These are phyloP conservation scores for Cyprinodon diabolis DNA, from an alignment of 2,797 vertebrate genomes.

Conservation along the genomic window DNA sequence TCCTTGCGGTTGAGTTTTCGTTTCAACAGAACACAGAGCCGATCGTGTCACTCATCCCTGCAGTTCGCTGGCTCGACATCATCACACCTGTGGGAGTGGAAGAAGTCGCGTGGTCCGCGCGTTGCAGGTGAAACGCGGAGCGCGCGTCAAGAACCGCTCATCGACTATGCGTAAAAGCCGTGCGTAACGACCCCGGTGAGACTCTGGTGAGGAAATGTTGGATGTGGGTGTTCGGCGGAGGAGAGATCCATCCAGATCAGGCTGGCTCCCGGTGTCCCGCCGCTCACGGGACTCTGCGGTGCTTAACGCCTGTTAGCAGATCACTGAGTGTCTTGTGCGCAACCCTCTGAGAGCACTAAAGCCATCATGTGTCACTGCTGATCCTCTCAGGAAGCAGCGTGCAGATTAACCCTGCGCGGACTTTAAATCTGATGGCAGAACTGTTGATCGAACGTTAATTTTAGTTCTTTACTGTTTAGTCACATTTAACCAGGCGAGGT, in stretches of 20 bases:
- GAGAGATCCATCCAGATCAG: slow-evolving; percentile 27
- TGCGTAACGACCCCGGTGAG: slow-evolving; percentile 55
- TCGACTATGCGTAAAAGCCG: slow-evolving; percentile 72
- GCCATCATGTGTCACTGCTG: slow-evolving; percentile 74
- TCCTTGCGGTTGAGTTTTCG: slow-evolving; percentile 31
- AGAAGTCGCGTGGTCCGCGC: slow-evolving; percentile 26
- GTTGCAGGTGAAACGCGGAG: slow-evolving; percentile 14
- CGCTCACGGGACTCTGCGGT: slow-evolving; percentile 38
- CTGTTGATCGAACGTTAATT: slow-evolving; percentile 25
- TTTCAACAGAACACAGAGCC: slow-evolving; percentile 44
- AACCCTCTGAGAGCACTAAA: slow-evolving; percentile 71
- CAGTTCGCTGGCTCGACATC: slow-evolving; percentile 36
- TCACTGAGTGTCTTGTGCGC: slow-evolving; percentile 71
- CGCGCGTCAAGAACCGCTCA: slow-evolving; percentile 36
- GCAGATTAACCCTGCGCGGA: slow-evolving; percentile 68
- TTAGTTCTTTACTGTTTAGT: slow-evolving; percentile 13
- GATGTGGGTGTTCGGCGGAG: background rate
- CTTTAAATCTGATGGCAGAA: slow-evolving; percentile 31
- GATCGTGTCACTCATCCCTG: slow-evolving; percentile 54
- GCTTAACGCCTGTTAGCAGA: slow-evolving; percentile 65
- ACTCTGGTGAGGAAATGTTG: background rate
- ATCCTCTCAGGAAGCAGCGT: slow-evolving; percentile 69
- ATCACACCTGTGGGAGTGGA: slow-evolving; percentile 65
- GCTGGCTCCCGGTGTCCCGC: slow-evolving; percentile 23
- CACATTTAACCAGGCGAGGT: background rate